A percentile compares a stretch with the other conserved stretches of the same genome.
Evolutionary conservation across 2,888 invertebrate species (phyloP).

Genomic region (Leptinotarsa peninsularis): DNA sequence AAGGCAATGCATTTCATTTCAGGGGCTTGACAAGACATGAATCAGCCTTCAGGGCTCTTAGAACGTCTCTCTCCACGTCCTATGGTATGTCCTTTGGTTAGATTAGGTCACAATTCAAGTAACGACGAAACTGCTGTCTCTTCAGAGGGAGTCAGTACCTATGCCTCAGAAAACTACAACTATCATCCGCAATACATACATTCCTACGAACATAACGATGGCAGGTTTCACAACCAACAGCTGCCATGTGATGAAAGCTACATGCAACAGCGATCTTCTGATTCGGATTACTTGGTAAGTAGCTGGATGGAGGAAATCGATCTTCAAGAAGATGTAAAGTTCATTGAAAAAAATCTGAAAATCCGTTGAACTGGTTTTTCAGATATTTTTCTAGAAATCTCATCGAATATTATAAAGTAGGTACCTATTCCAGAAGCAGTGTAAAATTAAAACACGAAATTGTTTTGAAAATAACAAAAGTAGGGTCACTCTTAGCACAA

Average conservation of each 20-base stretch:
- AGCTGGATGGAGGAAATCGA: not conserved
- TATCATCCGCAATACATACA: constrained; percentile 53
- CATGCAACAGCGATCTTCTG: constrained; percentile 51
- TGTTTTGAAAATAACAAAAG: too few species aligned
- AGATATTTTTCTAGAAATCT: too few species aligned
- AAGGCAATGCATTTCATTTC: constrained; percentile 26
- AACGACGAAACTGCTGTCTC: constrained; percentile 55
- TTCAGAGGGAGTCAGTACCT: constrained; percentile 46
- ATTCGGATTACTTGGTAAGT: constrained; percentile 53
- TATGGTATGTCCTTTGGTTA: constrained; percentile 72
- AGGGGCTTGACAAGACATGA: constrained; percentile 50
- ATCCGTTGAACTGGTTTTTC: too few species aligned
- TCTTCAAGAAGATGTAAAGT: too few species aligned
- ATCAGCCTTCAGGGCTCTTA: constrained; percentile 58
- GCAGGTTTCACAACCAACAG: constrained; percentile 46
- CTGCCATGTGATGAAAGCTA: constrained; percentile 52
- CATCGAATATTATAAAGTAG: too few species aligned
- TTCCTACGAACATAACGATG: constrained; percentile 49
- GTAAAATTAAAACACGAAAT: too few species aligned
- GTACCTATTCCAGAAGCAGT: too few species aligned
- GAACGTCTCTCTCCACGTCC: constrained; percentile 65
- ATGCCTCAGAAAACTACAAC: constrained; percentile 52
- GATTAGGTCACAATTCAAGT: constrained; percentile 53
- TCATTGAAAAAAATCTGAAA: too few species aligned
- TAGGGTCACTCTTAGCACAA: too few species aligned